Conservation (phyloP, 2,888 invertebrate species). For the Caenorhabditis sp. region DNA sequence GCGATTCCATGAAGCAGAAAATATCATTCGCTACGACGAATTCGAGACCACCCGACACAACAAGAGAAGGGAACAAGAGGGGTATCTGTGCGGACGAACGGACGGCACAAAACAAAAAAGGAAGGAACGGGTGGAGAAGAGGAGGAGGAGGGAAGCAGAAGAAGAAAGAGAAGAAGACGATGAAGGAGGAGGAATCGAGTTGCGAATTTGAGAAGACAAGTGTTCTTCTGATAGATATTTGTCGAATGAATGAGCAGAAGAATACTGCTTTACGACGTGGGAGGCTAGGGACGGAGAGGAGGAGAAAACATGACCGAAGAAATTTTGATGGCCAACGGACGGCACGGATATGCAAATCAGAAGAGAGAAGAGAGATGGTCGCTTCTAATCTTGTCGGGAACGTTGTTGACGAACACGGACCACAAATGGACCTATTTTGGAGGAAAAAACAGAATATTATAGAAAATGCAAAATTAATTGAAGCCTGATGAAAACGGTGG, state of each 20-base stretch:
- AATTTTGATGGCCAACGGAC: slow-evolving; percentile 11
- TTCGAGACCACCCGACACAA: slow-evolving; percentile 43
- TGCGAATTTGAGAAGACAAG: slow-evolving; percentile 58
- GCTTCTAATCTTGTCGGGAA: slow-evolving; percentile 27
- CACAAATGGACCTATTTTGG: no score
- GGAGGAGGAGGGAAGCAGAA: not conserved
- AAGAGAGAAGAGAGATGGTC: slow-evolving; percentile 13
- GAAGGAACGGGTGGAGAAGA: slow-evolving; percentile 9
- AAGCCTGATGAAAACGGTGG: not conserved
- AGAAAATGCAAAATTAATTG: no score
- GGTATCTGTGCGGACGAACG: slow-evolving; percentile 47
- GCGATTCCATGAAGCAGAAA: slow-evolving; percentile 53
- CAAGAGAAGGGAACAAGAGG: slow-evolving; percentile 19
- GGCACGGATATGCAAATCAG: slow-evolving; percentile 49
- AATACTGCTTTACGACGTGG: slow-evolving; percentile 45
- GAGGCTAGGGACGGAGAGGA: not conserved
- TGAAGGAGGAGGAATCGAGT: slow-evolving; percentile 39
- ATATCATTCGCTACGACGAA: slow-evolving; percentile 57
- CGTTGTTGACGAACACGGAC: slow-evolving; percentile 13
- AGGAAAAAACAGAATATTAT: no score
- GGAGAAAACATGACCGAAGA: slow-evolving; percentile 30
- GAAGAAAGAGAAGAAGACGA: slow-evolving; percentile 24
- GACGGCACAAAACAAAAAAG: slow-evolving; percentile 23
- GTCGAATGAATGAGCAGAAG: slow-evolving; percentile 40
- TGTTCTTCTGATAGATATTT: slow-evolving; percentile 54